These are phyloP conservation scores for Microctenopoma steveboyesi DNA, from an alignment of 2,797 vertebrate species.

Conservation along the genomic window DNA sequence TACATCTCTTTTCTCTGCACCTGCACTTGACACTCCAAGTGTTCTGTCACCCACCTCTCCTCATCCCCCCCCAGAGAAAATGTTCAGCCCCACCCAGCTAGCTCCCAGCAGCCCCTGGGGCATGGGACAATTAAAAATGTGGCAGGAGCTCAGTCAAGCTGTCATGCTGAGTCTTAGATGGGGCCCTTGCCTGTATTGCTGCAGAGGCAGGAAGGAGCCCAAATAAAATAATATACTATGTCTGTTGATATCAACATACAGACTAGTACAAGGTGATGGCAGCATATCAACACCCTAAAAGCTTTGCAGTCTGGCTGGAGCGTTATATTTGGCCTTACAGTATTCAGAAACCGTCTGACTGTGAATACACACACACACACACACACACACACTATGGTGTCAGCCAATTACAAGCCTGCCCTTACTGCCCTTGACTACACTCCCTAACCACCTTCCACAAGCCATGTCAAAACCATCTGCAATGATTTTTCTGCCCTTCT, in stretches of 20 bases:
- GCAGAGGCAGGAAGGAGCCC: conserved; percentile 30
- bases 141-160: conserved; percentile 65
- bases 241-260: conserved; percentile 70
- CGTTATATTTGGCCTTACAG: conserved; percentile 60
- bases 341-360: conserved; percentile 57
- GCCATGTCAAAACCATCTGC: conserved; percentile 70
- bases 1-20: conserved; percentile 67
- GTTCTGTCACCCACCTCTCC: conserved; percentile 64
- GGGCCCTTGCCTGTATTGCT: conserved; percentile 45
- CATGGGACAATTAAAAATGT: conserved; percentile 77
- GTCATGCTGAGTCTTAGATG: conserved; percentile 61
- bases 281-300: conserved; percentile 64
- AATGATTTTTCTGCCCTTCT: conserved; percentile 46
- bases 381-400: conserved; percentile 60
- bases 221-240: conserved; percentile 59
- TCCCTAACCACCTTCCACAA: conserved; percentile 70
- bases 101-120: conserved; percentile 78
- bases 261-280: conserved; percentile 60
- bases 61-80: conserved; percentile 53
- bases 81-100: conserved; percentile 58
- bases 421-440: conserved; percentile 76
- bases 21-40: conserved; percentile 77
- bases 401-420: conserved; percentile 79
- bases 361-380: conserved; percentile 19
- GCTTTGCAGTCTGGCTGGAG: conserved; percentile 56